Base-by-base conservation (phyloP, 2,113 vertebrate species). In the Alectura lathami region DNA sequence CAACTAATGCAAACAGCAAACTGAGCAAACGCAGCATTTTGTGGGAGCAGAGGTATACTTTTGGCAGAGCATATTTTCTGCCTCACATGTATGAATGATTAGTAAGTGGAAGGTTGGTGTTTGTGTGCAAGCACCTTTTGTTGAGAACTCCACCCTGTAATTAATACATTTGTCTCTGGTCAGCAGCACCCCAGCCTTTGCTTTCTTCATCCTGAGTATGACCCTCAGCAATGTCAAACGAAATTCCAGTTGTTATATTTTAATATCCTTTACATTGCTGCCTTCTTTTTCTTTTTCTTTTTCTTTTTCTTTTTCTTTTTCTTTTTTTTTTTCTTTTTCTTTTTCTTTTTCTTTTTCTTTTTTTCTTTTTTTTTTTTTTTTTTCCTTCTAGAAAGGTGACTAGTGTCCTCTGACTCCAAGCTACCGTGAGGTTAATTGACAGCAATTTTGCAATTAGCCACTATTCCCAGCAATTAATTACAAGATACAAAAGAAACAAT, bases 51-150 rank as follows among this genome's bases (percentile, higher is more conserved):
- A 50, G 60, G 5, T 8, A 5, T 23, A 1, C 15, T 72, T 87
- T 54, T 57, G 40, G 42, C 13, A 13, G 29, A 66, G 8, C 13
- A 8, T 60, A 15, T 36, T 38, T 56, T 79, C 7, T 70, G 24
- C 29, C 45, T 2, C 0, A 0, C 29, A 23, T 27, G 30, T 66
- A 9, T 11, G 30, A 60, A 13, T 1, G 30, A 32, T n/a, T 50
- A 57, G 3, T 8, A 32, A 42, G 29, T 10, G 9, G 26, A 26
- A 73, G 22, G 50, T 8, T 50, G 74, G 6, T 6, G 47, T 5
- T 51, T 8, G 23, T 60, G 68, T 62, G 42, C 79, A 63, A 45
- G 51, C 32, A 12, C 20, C 10, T 38, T 13, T 26, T 66, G 45
- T 10, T 69, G 50, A 68, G 36, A 86, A 48, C 24, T 51, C n/a